These are phyloP conservation scores for Siniperca chuatsi DNA, from an alignment of 2,113 vertebrate species.

Conservation along the genomic window DNA sequence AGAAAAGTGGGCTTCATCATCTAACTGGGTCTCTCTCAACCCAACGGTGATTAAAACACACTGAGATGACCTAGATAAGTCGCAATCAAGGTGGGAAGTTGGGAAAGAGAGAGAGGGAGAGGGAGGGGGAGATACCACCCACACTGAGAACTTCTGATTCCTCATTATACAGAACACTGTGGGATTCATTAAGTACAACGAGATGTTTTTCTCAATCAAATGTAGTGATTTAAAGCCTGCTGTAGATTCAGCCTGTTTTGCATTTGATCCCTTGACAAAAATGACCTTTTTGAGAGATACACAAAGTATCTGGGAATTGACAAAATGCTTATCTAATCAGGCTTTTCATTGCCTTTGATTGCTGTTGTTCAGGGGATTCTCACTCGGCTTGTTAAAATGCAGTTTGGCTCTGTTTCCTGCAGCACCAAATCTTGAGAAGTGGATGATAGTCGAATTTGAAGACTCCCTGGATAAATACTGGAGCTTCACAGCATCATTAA, in stretches of 20 bases:
- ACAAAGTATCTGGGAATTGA: constrained; percentile 40
- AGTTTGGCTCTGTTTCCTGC: constrained; percentile 25
- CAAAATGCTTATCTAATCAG: constrained; percentile 54
- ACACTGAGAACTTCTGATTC: constrained; percentile 32
- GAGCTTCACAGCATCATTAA: constrained; percentile 8
- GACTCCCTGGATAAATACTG: constrained; percentile 31
- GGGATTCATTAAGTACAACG: constrained; percentile 43
- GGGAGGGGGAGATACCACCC: constrained; percentile 22
- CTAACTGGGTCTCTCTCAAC: constrained; percentile 49
- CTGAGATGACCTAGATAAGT: constrained; percentile 59
- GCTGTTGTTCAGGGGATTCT: constrained; percentile 25
- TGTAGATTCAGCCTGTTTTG: background rate
- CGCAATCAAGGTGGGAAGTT: constrained; percentile 60
- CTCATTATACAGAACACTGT: constrained; percentile 38
- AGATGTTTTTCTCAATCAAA: constrained; percentile 46
- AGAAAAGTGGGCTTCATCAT: constrained; percentile 58
- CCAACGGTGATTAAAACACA: constrained; percentile 66
- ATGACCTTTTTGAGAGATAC: background rate
- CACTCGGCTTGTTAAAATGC: constrained; percentile 50
- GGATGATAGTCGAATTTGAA: constrained; percentile 21
- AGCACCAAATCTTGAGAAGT: constrained; percentile 12
- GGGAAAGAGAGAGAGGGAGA: constrained; percentile 4
- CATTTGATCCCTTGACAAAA: constrained; percentile 26
- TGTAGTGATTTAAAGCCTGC: background rate
- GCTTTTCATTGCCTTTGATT: constrained; percentile 60